Evolutionary conservation across 2,797 vertebrate species (phyloP), one percentile per base, ranked within the genome.

Genomic region (Eurystomus glaucurus): DNA sequence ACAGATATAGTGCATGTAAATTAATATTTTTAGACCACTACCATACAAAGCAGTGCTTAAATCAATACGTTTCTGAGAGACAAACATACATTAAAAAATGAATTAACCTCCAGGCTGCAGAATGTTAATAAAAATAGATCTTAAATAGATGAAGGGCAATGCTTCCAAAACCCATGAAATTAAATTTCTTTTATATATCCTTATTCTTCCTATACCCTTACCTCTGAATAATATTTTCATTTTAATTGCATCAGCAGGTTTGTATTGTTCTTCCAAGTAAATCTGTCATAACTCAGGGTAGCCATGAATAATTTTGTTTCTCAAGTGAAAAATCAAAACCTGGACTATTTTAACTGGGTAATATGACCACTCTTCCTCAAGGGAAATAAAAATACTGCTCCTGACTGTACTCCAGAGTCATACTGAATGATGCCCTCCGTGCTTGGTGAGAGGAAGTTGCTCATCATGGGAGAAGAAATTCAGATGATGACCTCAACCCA

Each of bases 181-280:
- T 48, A 62, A 69, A 55, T 90, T 90, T 46, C 25, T 93, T 95
- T 88, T 90, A 52, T 76, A 62, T 12, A 84, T 58, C 33, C 54
- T 76, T 74, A 11, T 70, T 81, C 45, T 86, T 91, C 25, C 50
- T 69, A 55, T 51, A 84, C 21, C 39, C 51, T 78, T 83, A 54
- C 26, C 23, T 84, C 43, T 81, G 83, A 88, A 74, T 64, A 88
- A 51, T 75, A 62, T 90, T 95, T 84, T 90, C 31, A 80, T 77
- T 93, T 83, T 70, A 93, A 94, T 84, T 93, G 17, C 69, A 91
- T 76, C 72, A 81, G 65, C n/a, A 88, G 37, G 61, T 96, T 85
- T 35, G 9, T 61, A 81, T 61, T 69, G 58, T 84, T 95, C 76
- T 93, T 95, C 54, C 13, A 64, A 91, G 37, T 23, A 78, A 85